A percentile compares a stretch with the other conserved stretches of the same genome.
Conservation (phyloP, 2,113 vertebrate species). For the Stigmatopora nigra region DNA sequence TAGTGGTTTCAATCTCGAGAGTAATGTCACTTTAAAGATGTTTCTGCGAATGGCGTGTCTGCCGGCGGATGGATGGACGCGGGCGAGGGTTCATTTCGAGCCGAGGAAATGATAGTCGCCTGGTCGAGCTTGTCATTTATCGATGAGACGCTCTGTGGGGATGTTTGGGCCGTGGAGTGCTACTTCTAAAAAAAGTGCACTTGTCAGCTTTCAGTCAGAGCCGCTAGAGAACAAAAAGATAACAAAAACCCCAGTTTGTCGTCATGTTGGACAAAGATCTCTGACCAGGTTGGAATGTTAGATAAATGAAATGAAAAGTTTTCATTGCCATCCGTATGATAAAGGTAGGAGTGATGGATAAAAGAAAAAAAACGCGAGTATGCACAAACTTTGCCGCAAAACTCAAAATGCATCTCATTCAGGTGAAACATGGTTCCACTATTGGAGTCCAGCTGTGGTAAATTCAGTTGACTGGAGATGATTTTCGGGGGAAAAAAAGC, state of each 20-base stretch:
- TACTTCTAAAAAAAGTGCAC: conserved; percentile 17
- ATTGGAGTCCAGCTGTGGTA: too few relatives aligned
- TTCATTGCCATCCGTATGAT: not conserved
- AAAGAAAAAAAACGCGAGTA: too few relatives aligned
- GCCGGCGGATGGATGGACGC: conserved; percentile 63
- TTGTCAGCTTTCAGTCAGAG: conserved; percentile 31
- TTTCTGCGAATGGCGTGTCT: conserved; percentile 61
- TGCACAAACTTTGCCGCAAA: too few relatives aligned
- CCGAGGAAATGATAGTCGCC: conserved; percentile 63
- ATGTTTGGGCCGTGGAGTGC: conserved; percentile 11
- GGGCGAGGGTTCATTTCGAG: conserved; percentile 58
- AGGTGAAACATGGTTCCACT: too few relatives aligned
- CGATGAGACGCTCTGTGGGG: conserved; percentile 49
- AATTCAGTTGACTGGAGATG: too few relatives aligned
- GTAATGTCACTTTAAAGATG: conserved; percentile 67
- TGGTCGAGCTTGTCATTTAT: conserved; percentile 63
- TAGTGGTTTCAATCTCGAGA: conserved; percentile 69
- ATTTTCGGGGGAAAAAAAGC: too few relatives aligned
- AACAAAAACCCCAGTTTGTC: not conserved
- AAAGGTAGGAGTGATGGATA: not conserved
- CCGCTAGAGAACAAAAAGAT: conserved; percentile 1
- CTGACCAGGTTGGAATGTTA: not conserved
- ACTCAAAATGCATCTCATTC: too few relatives aligned
- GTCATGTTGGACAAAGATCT: not conserved
- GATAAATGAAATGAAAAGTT: not conserved